A percentile compares a stretch with the other conserved stretches of the same genome.
phyloP scores from a whole-genome alignment of 2,888 invertebrate species.

The Ectemnius continuus region DNA sequence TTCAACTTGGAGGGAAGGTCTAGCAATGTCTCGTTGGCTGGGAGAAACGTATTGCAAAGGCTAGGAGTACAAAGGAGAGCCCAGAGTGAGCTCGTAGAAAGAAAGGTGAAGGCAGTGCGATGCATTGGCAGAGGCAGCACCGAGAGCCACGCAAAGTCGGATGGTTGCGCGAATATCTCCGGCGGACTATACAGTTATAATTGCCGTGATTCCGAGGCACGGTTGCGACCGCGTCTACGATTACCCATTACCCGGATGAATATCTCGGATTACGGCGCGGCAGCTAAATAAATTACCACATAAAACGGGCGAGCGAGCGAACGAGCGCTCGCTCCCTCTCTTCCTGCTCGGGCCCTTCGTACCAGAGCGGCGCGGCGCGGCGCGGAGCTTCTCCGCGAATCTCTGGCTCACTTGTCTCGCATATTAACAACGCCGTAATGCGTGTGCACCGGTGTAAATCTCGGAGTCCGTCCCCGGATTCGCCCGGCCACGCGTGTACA shows the following conservation, averaged over 20 bases:
- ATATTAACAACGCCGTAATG: slow-evolving; percentile 57
- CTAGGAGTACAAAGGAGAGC: too few relatives aligned
- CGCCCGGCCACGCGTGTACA: slow-evolving; percentile 14
- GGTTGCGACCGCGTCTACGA: slow-evolving; percentile 64
- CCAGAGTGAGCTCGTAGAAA: too few relatives aligned
- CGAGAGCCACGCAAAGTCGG: too few relatives aligned
- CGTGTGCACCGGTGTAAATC: slow-evolving; percentile 47
- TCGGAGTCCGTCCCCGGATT: slow-evolving; percentile 26
- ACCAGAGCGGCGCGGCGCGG: too few relatives aligned
- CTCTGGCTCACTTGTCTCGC: slow-evolving; percentile 29
- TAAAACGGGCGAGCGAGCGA: too few relatives aligned
- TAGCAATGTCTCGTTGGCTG: too few relatives aligned
- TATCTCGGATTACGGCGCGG: slow-evolving; percentile 63
- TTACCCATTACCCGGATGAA: slow-evolving; percentile 65
- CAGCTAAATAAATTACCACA: slow-evolving; percentile 66
- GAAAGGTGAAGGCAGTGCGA: too few relatives aligned
- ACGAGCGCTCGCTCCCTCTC: neutral
- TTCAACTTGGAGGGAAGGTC: too few relatives aligned
- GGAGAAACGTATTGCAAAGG: too few relatives aligned
- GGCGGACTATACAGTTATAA: slow-evolving; percentile 64
- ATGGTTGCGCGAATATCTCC: slow-evolving; percentile 11
- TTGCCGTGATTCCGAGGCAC: slow-evolving; percentile 60
- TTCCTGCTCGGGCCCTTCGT: neutral
- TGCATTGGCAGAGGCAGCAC: too few relatives aligned
- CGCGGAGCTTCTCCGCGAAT: neutral